Base-by-base conservation (phyloP, 2,888 invertebrate species). In the Drosophila prolongata region DNA sequence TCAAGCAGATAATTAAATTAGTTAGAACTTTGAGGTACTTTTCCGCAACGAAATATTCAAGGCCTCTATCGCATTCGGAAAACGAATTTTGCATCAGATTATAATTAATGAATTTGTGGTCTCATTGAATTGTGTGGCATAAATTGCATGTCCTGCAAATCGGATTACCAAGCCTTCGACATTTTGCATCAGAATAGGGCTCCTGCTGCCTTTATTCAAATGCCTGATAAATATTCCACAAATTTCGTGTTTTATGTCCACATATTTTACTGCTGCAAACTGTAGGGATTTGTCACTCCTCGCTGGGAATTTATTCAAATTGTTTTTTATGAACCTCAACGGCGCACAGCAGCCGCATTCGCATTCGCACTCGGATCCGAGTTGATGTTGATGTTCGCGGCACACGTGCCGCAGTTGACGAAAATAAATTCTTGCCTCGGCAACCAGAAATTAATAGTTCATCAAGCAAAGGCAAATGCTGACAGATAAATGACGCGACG, bases 371-470 rank as follows among this genome's bases (percentile, higher is more conserved):
- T 19, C 56, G 1, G 16, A 10, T 52, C 42, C 70, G 77, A 65
- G 66, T 75, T 64, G 61, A 56, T 68, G 66, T 47, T 60, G 42
- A 68, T 83, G 69, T 76, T 67, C 58, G 50, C 61, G 64, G 52
- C 79, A 87, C 85, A 84, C 87, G 84, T 84, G 87, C 80, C 83
- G 49, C 75, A 75, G 53, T 76, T 80, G 84, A 72, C 74, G 56
- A 72, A 78, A 81, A 81, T 80, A 75, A 53, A 70, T 57, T 55
- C 53, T 42, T 72, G 57, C 42, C 66, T 49, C 53, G 44, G 55
- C 58, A 53, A 73, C 56, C 57, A 67, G 55, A 82, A 87, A 85
- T 82, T 83, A 83, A 87, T 87, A 83, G 86, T 85, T 83, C 80
- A 85, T 86, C 88, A 87, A 68, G 64, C 78, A 30, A 34, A 57